Evolutionary conservation across 1,140 invertebrate species (phyloP).

Genomic region (Drosophila insularis): DNA sequence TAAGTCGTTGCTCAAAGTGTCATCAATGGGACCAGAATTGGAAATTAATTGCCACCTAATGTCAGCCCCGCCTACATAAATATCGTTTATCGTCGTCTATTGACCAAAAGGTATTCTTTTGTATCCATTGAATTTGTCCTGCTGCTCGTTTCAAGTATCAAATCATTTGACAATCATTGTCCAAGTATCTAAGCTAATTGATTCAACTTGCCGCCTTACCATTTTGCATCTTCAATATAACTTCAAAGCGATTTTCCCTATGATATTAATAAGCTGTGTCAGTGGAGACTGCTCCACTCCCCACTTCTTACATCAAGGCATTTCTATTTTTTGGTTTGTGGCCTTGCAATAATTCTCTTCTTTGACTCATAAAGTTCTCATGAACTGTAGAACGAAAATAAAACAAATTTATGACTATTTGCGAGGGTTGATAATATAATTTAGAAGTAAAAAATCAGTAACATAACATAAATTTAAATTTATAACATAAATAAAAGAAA

Average conservation of each 20-base stretch:
- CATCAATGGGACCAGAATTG: constrained; percentile 68
- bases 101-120: constrained; percentile 30
- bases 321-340: constrained; percentile 9
- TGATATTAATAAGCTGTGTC: constrained; percentile 37
- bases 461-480: no score
- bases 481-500: no score
- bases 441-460: background rate
- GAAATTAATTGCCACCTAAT: constrained; percentile 72
- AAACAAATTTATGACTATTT: background rate
- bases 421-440: background rate
- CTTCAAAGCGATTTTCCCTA: constrained; percentile 56
- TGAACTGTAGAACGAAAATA: background rate
- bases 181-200: constrained; percentile 47
- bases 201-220: constrained; percentile 22
- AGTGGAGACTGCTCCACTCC: background rate
- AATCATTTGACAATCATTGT: constrained; percentile 36
- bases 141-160: constrained; percentile 29
- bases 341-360: constrained; percentile 35
- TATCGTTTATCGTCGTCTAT: constrained; percentile 22
- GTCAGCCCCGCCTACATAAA: constrained; percentile 10
- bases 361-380: background rate
- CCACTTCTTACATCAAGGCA: background rate
- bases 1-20: constrained; percentile 73
- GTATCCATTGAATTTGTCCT: constrained; percentile 19
- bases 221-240: constrained; percentile 30